Evolutionary conservation across 35 echinoderm and acorn worm genomes (phyloP), one percentile per base, ranked within the genome.

Genomic region (Holothuria glaberrima): DNA sequence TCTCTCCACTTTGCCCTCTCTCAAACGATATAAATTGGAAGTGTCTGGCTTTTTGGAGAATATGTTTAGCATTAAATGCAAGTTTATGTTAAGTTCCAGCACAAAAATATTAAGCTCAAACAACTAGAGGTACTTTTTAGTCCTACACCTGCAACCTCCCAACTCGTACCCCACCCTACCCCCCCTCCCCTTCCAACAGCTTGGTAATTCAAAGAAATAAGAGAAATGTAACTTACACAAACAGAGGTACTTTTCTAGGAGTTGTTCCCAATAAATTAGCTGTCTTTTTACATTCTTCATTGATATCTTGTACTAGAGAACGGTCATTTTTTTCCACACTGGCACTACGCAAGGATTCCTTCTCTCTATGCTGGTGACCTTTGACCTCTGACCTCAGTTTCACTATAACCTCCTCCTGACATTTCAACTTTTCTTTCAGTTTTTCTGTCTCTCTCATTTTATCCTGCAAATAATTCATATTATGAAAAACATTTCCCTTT

Each of bases 201-300:
- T 26, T 6, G 22, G 19, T 29, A 10, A 69, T 29, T 69, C 31
- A 33, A 69, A 9, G 6, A 26, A 69, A 69, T 69, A 9, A 32
- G n/a, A 38, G 38, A 69, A 69, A 6, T 69, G 9, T 19, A 82
- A 82, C 58, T 60, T 73, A 94, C 92, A 63, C 58, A 56, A 87
- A 86, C 1, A 87, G 48, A 16, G 81, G 59, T 19, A 91, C 59
- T 80, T 91, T 88, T 19, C 94, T 72, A 72, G 95, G 88, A 4
- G 93, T 74, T 0, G 68, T 48, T 27, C 91, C 91, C 0, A 94
- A 45, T n/a, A 94, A 41, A 19, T 68, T 74, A 22, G 90, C 86
- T 1, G 93, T 91, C 75, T 91, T 92, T 60, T 90, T 89, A 62
- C 96, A 95, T 86, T 94, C 96, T 59, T 98, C 93, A 75, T 93